phyloP scores from a whole-genome alignment of 2,797 vertebrate genomes.

The Ceyx erithaca region DNA sequence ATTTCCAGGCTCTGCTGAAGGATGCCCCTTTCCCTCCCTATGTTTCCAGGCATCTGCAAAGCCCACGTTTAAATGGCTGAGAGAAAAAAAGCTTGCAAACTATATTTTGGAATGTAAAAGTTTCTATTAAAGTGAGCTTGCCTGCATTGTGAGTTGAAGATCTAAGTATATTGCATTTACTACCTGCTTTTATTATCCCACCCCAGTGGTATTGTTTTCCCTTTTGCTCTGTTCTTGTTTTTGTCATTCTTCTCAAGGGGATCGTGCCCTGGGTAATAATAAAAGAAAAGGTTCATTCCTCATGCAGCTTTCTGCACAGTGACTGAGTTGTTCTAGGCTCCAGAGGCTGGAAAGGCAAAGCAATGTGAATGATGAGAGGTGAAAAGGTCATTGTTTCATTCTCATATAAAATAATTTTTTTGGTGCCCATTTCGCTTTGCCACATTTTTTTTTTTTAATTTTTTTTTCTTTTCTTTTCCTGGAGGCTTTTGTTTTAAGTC shows the following conservation, averaged over 20 bases:
- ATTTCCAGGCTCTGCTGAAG: slow-evolving; percentile 39
- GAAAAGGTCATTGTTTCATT: slow-evolving; percentile 68
- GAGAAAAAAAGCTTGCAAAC: slow-evolving; percentile 32
- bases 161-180: background rate
- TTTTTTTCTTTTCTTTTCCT: slow-evolving; percentile 6
- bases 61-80: slow-evolving; percentile 28
- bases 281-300: slow-evolving; percentile 68
- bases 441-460: background rate
- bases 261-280: slow-evolving; percentile 64
- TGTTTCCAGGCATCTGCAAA: slow-evolving; percentile 42
- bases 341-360: slow-evolving; percentile 57
- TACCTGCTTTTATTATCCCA: slow-evolving; percentile 26
- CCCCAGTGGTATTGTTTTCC: background rate
- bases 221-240: slow-evolving; percentile 11
- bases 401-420: slow-evolving; percentile 67
- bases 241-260: slow-evolving; percentile 50
- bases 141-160: slow-evolving; percentile 22
- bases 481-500: slow-evolving; percentile 59
- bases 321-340: slow-evolving; percentile 49
- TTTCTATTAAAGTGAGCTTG: slow-evolving; percentile 31
- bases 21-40: background rate
- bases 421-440: slow-evolving; percentile 40
- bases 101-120: slow-evolving; percentile 36
- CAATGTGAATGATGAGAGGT: slow-evolving; percentile 66
- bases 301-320: slow-evolving; percentile 28